Evolutionary conservation across 2,888 invertebrate species (phyloP).

Genomic region (Netelia melanura): DNA sequence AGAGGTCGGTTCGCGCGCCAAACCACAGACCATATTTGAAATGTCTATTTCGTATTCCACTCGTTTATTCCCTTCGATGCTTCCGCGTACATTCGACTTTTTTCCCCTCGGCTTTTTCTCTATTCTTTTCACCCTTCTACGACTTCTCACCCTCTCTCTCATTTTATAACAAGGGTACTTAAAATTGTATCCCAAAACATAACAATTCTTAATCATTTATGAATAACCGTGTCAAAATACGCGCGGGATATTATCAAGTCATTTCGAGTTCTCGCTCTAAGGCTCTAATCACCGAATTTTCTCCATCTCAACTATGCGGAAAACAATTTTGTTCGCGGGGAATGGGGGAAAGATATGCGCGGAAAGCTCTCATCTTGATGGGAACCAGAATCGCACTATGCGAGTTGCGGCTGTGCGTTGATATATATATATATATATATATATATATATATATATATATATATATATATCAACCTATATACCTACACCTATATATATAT

Average conservation of each 20-base stretch:
- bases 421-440: neutral
- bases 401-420: no score
- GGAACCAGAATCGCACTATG: no score
- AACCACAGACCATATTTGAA: conserved; percentile 56
- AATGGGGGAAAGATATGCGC: no score
- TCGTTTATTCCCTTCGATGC: conserved; percentile 71
- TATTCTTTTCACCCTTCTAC: neutral
- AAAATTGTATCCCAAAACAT: no score
- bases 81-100: conserved; percentile 67
- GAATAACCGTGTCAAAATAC: neutral
- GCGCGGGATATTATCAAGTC: neutral
- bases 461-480: no score
- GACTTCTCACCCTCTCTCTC: neutral
- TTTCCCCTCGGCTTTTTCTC: conserved; percentile 5
- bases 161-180: no score
- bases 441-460: no score
- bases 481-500: neutral
- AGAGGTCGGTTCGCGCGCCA: conserved; percentile 63
- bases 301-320: conserved; percentile 14
- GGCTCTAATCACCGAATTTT: neutral
- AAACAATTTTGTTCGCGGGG: neutral
- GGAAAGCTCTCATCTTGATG: no score
- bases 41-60: conserved; percentile 78
- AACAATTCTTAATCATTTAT: no score
- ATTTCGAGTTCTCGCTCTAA: neutral